These are phyloP conservation scores for Crocodylus rhombifer DNA, from an alignment of 2,797 vertebrate genomes.

Conservation along the genomic window DNA sequence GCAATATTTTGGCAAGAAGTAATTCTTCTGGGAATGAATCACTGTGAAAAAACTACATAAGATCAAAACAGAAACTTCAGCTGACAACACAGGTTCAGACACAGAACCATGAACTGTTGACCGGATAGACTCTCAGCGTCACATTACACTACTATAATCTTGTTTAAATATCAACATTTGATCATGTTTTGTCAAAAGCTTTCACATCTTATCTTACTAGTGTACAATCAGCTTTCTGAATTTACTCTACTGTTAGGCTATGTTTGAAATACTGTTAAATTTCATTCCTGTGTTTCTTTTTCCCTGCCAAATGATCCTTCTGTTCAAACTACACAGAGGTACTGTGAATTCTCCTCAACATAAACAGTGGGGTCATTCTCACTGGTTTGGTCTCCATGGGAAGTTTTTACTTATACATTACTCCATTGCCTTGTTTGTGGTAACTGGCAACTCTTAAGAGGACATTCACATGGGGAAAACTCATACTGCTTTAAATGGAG, in stretches of 20 bases:
- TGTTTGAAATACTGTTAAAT: neutral
- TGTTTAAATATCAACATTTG: neutral
- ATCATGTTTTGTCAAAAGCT: neutral
- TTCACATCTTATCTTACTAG: neutral
- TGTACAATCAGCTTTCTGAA: neutral
- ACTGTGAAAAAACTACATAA: neutral
- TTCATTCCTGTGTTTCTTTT: neutral
- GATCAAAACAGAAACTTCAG: conserved; percentile 15
- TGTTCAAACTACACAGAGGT: conserved; percentile 5
- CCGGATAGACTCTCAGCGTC: neutral
- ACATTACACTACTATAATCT: neutral
- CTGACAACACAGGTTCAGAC: neutral
- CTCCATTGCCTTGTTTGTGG: neutral
- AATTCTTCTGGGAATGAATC: neutral
- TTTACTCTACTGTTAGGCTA: conserved; percentile 30
- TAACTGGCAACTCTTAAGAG: neutral
- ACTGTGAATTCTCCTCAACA: neutral
- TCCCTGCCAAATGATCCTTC: neutral
- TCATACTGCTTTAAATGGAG: neutral
- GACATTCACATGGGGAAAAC: neutral
- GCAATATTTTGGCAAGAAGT: conserved; percentile 26
- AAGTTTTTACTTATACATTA: neutral
- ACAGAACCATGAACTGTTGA: neutral
- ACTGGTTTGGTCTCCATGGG: neutral
- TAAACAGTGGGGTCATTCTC: neutral